Base-by-base conservation (phyloP, 2,797 vertebrate genomes). In the Leucoraja ocellata region DNA sequence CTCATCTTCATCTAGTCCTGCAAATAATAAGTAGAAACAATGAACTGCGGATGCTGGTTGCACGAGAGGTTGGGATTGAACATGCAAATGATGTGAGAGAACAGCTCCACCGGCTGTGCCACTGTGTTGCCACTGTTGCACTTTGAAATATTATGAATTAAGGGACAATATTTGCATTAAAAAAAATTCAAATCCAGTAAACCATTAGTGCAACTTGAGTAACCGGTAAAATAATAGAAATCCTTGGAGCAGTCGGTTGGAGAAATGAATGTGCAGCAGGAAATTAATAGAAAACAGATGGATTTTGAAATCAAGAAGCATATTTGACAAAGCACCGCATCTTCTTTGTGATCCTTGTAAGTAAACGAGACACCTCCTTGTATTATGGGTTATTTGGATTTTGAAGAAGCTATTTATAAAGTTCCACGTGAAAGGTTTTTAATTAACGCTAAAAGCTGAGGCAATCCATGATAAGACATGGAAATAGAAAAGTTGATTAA, bases 401-500 rank as follows among this genome's bases (percentile, higher is more conserved):
- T 68, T 36, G 63, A 65, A 32, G n/a, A 88, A 68, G n/a, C 63
- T 88, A 68, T 23, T 68, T 88, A 88, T 88, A 68, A 88, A 68
- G 84, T 68, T 88, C 84, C 84, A 68, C 84, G 4, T 88, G 61
- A 88, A 68, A 36, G 8, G 18, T 36, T 88, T 65, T n/a, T 88
- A 86, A 88, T 88, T 88, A 88, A 71, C 61, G 21, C 61, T 68
- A 21, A 88, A 68, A 36, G 16, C 63, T 63, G 65, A 9, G 14
- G 21, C 14, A 88, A 88, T 68, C 28, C 61, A 83, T 25, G 8
- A 23, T 58, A 83, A 58, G 4, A 83, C 21, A 88, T 23, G 61
- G 63, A 36, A 88, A 68, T 68, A 68, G 63, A 68, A 88, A 68
- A 68, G 13, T 88, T 36, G 61, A 68, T 88, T 88, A 88, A 88